Conservation (phyloP, 2,888 invertebrate species). For the Drosophila mettleri region DNA sequence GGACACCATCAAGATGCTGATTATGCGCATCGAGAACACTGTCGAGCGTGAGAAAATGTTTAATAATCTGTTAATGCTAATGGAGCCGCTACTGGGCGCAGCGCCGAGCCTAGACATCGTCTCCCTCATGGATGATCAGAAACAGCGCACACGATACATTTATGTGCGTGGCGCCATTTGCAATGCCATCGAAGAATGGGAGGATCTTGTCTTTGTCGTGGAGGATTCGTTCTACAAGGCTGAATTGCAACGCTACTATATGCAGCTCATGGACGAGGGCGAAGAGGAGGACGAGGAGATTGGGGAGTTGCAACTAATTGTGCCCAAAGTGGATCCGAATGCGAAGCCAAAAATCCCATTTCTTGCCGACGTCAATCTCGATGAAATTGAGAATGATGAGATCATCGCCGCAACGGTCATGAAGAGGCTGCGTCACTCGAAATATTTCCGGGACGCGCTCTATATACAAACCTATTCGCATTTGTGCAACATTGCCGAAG, state of each 20-base stretch:
- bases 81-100: conserved; percentile 35
- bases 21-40: conserved; percentile 47
- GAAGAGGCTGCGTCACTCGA: conserved; percentile 59
- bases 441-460: conserved; percentile 72
- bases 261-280: conserved; percentile 20
- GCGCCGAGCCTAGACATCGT: conserved; percentile 34
- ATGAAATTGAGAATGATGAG: conserved; percentile 16
- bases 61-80: conserved; percentile 22
- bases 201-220: conserved; percentile 59
- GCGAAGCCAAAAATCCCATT: neutral
- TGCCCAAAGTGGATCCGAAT: neutral
- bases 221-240: conserved; percentile 73
- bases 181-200: conserved; percentile 77
- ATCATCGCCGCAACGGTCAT: conserved; percentile 36
- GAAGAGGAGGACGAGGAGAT: conserved; percentile 21
- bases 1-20: conserved; percentile 50
- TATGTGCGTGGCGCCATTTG: conserved; percentile 76
- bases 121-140: conserved; percentile 46
- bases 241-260: conserved; percentile 58
- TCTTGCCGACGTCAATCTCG: neutral
- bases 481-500: conserved; percentile 73
- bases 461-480: conserved; percentile 81
- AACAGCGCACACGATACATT: conserved; percentile 64
- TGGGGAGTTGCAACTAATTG: conserved; percentile 9
- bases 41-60: conserved; percentile 47